Conservation (phyloP, 2,797 vertebrate species). For the Hipposideros larvatus region DNA sequence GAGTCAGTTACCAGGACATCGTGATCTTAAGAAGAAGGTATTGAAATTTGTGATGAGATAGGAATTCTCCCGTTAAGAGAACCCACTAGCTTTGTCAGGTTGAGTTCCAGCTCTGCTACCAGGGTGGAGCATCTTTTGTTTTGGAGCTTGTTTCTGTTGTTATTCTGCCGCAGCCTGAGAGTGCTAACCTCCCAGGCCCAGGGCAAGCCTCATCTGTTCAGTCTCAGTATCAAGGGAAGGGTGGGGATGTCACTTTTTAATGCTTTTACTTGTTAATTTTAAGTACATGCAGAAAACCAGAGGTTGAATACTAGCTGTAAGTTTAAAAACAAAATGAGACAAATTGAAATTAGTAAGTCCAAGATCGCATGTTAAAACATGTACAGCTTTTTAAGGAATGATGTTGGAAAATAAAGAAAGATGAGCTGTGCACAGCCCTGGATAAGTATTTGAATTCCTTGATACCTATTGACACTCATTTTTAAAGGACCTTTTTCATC, state of each 20-base stretch:
- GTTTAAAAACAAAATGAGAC: conserved; percentile 34
- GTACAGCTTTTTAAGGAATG: background rate
- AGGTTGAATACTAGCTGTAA: background rate
- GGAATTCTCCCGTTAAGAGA: background rate
- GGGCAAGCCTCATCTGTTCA: conserved; percentile 65
- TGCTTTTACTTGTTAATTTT: conserved; percentile 54
- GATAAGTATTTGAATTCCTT: background rate
- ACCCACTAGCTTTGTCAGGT: background rate
- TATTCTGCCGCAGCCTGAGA: conserved; percentile 28
- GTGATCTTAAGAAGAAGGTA: background rate
- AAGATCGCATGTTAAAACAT: background rate
- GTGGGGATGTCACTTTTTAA: background rate
- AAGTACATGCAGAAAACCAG: conserved; percentile 11
- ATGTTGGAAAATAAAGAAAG: background rate
- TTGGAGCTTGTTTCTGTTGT: conserved; percentile 27
- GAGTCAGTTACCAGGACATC: background rate
- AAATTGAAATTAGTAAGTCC: background rate
- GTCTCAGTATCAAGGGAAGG: conserved; percentile 12
- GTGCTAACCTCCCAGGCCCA: background rate
- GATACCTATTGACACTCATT: background rate
- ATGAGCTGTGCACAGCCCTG: background rate
- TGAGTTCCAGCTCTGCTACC: background rate
- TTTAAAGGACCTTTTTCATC: background rate
- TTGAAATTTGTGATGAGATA: background rate
- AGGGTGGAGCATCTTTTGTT: background rate